A percentile compares a stretch with the other conserved stretches of the same genome.
These are phyloP conservation scores for Sisor rabdophorus DNA, from an alignment of 2,113 vertebrate genomes.

Conservation along the genomic window DNA sequence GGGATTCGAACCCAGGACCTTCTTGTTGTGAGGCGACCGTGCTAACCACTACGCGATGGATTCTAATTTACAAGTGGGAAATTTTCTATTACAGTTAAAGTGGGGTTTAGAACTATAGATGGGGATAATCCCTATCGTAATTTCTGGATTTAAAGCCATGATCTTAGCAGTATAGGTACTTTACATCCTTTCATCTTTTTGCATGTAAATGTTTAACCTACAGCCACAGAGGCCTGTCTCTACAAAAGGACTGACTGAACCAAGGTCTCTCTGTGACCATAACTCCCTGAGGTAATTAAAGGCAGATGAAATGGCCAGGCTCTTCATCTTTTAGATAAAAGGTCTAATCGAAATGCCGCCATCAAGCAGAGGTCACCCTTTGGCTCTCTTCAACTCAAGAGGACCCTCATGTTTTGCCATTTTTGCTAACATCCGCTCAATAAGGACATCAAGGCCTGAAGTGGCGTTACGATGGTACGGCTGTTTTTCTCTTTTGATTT, in stretches of 20 bases:
- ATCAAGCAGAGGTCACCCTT: slow-evolving; percentile 53
- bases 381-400: slow-evolving; percentile 9
- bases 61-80: no score
- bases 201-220: neutral
- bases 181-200: no score
- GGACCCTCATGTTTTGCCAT: neutral
- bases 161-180: no score
- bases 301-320: slow-evolving; percentile 41
- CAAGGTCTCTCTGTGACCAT: slow-evolving; percentile 1
- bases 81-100: no score
- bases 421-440: neutral
- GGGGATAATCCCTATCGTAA: no score
- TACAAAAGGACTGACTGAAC: neutral
- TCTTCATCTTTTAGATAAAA: slow-evolving; percentile 46
- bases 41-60: no score
- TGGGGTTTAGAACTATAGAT: no score
- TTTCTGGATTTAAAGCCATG: no score
- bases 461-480: neutral
- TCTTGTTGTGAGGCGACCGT: no score
- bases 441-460: slow-evolving; percentile 13
- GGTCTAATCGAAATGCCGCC: slow-evolving; percentile 55
- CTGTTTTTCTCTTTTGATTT: slow-evolving; percentile 36
- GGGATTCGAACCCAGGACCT: no score
- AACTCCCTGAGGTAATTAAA: slow-evolving; percentile 56
- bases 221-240: neutral